Base-by-base conservation (phyloP, 2,113 vertebrate species). In the Conger conger region DNA sequence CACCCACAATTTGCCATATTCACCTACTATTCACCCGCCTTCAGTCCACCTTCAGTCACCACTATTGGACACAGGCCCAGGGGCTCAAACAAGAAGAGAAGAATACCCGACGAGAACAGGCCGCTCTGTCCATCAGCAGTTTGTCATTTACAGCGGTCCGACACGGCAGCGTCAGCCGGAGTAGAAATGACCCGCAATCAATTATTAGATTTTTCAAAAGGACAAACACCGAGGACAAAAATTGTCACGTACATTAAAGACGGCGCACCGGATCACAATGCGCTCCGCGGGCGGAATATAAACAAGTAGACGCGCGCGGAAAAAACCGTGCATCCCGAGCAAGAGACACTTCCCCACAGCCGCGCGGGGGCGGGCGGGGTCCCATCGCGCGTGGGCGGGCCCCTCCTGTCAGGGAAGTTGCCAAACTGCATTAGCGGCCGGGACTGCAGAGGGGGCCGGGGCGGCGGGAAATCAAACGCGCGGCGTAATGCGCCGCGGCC, bases 381-480 rank as follows among this genome's bases (percentile, higher is more conserved):
- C 68, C 68, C 30, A 73, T 73, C 68, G 9, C 45, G n/a, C 16
- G 45, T 50, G 13, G 9, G 0, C 1, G 3, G 9, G 27, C 18
- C 20, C 23, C 68, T 33, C 68, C 38, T 33, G 27, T 33, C 79
- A 53, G 42, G 45, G 27, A 0, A 16, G 42, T 53, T 50, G 27
- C 40, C 40, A 80, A 57, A 36, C 83, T 60, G 60, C 16, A 45
- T 57, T 40, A 36, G 42, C 1, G 18, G 23, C 27, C 76, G 27
- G 30, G 57, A 50, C 37, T 16, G 16, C n/a, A 45, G 40, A 81
- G 73, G 80, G 83, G 80, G 83, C 82, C 15, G 82, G 85, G 73
- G 60, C 80, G 85, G 54, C 73, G 81, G 40, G 79, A 76, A 82
- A 73, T 79, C 37, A 63, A 80, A 57, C 23, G 45, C 37, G 30